Evolutionary conservation across 2,797 vertebrate genomes (phyloP).

Genomic region (Xenentodon cancila): DNA sequence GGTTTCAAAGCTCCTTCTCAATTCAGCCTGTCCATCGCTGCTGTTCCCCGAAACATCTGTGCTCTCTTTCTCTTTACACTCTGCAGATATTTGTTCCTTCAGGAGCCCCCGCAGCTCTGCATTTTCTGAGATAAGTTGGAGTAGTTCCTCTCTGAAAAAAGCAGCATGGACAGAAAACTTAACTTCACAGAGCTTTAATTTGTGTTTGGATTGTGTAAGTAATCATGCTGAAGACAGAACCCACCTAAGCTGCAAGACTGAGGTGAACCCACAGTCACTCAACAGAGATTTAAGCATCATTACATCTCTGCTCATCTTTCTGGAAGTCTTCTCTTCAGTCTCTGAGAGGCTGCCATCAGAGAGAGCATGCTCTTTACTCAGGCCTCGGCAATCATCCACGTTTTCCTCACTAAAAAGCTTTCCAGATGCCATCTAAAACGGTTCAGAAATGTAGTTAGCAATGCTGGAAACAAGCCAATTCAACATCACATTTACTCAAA

Average conservation of each 20-base stretch:
- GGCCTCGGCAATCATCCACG: slow-evolving; percentile 31
- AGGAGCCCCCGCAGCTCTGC: slow-evolving; percentile 66
- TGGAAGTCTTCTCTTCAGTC: slow-evolving; percentile 23
- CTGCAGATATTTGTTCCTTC: slow-evolving; percentile 77
- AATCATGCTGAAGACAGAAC: slow-evolving; percentile 23
- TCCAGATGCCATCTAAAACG: slow-evolving; percentile 41
- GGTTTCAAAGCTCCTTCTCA: slow-evolving; percentile 76
- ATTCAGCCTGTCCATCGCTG: slow-evolving; percentile 78
- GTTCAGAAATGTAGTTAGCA: slow-evolving; percentile 4
- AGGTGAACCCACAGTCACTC: slow-evolving; percentile 75
- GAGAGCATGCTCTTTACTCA: slow-evolving; percentile 54
- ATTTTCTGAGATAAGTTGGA: slow-evolving; percentile 72
- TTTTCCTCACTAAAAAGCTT: slow-evolving; percentile 33
- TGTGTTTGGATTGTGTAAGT: background rate
- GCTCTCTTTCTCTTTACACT: slow-evolving; percentile 79
- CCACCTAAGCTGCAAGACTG: slow-evolving; percentile 84
- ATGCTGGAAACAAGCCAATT: background rate
- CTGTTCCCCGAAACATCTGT: slow-evolving; percentile 76
- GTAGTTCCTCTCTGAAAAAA: slow-evolving; percentile 73
- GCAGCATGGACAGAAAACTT: background rate
- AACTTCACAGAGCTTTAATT: background rate
- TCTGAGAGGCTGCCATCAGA: slow-evolving; percentile 31
- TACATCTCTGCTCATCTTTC: slow-evolving; percentile 54
- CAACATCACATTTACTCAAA: background rate
- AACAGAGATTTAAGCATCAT: slow-evolving; percentile 72